Percentiles rank a stretch among this genome's conserved stretches.
These are phyloP conservation scores for Tipula vernalis DNA, from an alignment of 2,888 invertebrate species.

Conservation along the genomic window DNA sequence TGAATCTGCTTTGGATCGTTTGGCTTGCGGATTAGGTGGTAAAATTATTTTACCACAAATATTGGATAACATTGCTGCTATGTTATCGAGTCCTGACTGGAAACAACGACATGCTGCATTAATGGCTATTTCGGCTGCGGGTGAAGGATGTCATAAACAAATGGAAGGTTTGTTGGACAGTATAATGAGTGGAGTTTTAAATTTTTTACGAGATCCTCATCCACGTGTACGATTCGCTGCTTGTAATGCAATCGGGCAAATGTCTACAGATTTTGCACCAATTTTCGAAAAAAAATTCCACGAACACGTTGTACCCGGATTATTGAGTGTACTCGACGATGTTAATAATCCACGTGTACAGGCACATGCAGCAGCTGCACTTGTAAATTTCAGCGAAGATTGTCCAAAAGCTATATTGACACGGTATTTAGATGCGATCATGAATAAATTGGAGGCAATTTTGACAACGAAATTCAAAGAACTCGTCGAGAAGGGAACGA, in stretches of 20 bases:
- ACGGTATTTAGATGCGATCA: conserved; percentile 81
- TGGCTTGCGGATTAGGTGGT: conserved; percentile 95
- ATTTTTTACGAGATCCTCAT: conserved; percentile 64
- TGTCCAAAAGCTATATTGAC: conserved; percentile 90
- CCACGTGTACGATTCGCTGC: conserved; percentile 69
- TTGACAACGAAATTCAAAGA: conserved; percentile 89
- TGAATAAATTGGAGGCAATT: conserved; percentile 80
- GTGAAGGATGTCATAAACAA: conserved; percentile 97
- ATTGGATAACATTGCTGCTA: conserved; percentile 68
- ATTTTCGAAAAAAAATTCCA: conserved; percentile 96
- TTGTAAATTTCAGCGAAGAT: conserved; percentile 99
- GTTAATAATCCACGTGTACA: conserved; percentile 82
- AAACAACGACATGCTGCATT: conserved; percentile 89
- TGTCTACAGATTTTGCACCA: conserved; percentile 98
- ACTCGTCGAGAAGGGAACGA: conserved; percentile 86
- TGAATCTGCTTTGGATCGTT: conserved; percentile 89
- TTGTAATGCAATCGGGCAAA: conserved; percentile 97
- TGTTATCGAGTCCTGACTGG: conserved; percentile 77
- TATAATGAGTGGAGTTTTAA: conserved; percentile 82
- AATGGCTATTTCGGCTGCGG: conserved; percentile 97
- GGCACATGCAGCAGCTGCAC: conserved; percentile 78
- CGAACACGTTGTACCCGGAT: conserved; percentile 82
- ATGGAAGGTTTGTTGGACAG: conserved; percentile 93
- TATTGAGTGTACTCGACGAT: conserved; percentile 81
- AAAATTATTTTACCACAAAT: conserved; percentile 82